Evolutionary conservation across 2,888 invertebrate species (phyloP).

Genomic region (Priocnemis perturbator): DNA sequence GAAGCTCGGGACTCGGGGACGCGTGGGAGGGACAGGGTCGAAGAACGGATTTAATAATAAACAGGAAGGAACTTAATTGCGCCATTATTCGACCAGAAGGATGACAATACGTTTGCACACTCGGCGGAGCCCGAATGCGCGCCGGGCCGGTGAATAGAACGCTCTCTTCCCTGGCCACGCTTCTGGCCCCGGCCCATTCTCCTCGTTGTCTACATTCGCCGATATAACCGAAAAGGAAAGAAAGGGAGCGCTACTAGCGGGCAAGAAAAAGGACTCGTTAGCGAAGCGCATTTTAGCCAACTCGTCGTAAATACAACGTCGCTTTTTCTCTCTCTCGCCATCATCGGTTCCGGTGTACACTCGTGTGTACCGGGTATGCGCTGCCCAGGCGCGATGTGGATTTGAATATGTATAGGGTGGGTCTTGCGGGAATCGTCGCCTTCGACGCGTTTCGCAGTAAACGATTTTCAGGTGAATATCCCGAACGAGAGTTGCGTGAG

Average conservation of each 20-base stretch:
- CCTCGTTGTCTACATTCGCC: conserved; percentile 5
- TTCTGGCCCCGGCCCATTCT: not conserved
- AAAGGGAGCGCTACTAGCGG: not conserved
- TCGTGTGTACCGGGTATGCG: not conserved
- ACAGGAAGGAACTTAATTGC: conserved; percentile 52
- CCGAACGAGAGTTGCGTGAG: no score
- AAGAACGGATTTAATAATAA: conserved; percentile 41
- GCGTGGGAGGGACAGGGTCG: no score
- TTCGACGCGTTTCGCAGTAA: no score
- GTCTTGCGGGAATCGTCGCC: no score
- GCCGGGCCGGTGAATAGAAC: conserved; percentile 10
- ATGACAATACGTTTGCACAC: conserved; percentile 15
- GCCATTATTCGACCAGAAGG: conserved; percentile 34
- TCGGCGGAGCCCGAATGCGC: conserved; percentile 7
- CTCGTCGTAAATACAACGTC: not conserved
- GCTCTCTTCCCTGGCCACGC: not conserved
- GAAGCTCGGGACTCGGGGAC: not conserved
- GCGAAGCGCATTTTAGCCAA: conserved; percentile 5
- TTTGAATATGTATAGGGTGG: no score
- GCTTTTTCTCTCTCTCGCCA: not conserved
- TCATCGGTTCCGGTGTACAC: no score
- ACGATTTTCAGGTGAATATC: no score
- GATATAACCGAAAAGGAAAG: conserved; percentile 1
- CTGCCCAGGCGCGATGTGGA: not conserved
- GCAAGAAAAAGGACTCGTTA: conserved; percentile 12